Evolutionary conservation across 2,113 vertebrate species (phyloP).

Genomic region (Myiopsitta monachus): DNA sequence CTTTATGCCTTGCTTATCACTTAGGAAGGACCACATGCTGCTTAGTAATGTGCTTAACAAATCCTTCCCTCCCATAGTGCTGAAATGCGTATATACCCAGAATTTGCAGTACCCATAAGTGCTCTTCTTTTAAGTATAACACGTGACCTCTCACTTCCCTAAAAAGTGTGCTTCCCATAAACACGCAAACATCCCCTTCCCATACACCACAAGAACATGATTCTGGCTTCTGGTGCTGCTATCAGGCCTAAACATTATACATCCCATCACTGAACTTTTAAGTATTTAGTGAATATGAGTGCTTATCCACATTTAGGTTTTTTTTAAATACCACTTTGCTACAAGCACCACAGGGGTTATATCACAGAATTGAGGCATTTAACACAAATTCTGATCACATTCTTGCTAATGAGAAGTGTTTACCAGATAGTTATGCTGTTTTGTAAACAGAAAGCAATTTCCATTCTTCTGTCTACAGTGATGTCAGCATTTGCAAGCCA

Average conservation of each 20-base stretch:
- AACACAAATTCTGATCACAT: background rate
- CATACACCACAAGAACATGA: background rate
- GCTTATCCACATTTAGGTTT: background rate
- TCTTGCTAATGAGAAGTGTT: background rate
- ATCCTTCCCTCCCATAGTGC: background rate
- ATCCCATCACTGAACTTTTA: rapidly evolving
- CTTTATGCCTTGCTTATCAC: background rate
- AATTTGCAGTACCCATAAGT: too few species aligned
- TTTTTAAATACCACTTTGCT: background rate
- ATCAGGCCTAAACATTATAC: background rate
- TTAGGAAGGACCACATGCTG: background rate
- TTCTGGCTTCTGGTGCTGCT: background rate
- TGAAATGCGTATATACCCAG: rapidly evolving
- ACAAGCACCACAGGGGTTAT: rapidly evolving
- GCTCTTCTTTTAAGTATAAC: background rate
- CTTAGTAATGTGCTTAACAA: rapidly evolving
- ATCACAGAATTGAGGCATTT: background rate
- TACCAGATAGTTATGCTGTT: background rate
- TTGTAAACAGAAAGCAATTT: conserved; percentile 38
- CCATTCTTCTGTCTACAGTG: background rate
- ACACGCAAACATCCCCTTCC: too few species aligned
- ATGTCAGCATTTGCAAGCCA: conserved; percentile 3
- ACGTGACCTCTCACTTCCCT: rapidly evolving
- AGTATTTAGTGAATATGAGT: too few species aligned
- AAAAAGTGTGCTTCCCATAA: background rate